phyloP scores from a whole-genome alignment of 2,113 vertebrate genomes.

The Bufo gargarizans region DNA sequence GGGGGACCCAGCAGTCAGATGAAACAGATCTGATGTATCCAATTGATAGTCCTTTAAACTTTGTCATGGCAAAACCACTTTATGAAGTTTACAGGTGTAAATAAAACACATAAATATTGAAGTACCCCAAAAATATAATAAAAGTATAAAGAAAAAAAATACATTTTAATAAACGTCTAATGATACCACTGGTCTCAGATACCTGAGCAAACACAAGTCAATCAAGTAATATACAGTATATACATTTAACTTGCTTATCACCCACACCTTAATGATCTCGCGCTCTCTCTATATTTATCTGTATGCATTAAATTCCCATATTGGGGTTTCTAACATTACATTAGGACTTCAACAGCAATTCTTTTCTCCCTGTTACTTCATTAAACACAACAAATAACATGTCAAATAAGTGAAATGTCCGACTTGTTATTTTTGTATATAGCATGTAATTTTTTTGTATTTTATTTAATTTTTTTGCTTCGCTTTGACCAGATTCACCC shows the following conservation, averaged over 20 bases:
- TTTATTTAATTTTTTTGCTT: background rate
- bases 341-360: background rate
- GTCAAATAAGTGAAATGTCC: slow-evolving; percentile 1
- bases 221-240: background rate
- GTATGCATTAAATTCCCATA: background rate
- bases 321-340: background rate
- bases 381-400: slow-evolving; percentile 21
- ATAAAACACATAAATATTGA: background rate
- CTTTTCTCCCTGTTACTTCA: background rate
- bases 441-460: slow-evolving; percentile 16
- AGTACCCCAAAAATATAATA: background rate
- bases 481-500: background rate
- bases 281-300: background rate
- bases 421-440: slow-evolving; percentile 21
- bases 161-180: background rate
- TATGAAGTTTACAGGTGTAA: background rate
- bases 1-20: background rate
- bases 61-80: background rate
- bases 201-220: background rate
- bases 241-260: no score
- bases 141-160: background rate
- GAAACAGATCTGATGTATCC: background rate
- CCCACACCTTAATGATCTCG: no score
- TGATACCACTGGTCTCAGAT: background rate
- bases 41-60: background rate